Evolutionary conservation across 1,140 invertebrate species (phyloP).

Genomic region (Caenorhabditis inopinata): DNA sequence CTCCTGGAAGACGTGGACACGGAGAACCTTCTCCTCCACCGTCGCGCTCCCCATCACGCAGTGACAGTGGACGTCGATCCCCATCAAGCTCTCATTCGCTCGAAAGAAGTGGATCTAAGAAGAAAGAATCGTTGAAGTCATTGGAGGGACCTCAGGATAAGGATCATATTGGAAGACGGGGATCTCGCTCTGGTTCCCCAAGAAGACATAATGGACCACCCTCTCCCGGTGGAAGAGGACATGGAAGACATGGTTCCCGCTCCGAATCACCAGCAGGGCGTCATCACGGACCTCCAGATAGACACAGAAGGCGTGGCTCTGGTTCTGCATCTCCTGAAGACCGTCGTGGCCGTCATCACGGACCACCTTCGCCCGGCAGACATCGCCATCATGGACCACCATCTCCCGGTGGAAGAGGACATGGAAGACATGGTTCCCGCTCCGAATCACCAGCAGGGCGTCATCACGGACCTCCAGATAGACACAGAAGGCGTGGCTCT

Average conservation of each 20-base stretch:
- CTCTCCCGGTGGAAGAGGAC: background rate
- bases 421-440: conserved; percentile 11
- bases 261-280: background rate
- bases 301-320: background rate
- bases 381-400: background rate
- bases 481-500: too few species aligned
- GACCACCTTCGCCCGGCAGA: too few species aligned
- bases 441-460: background rate
- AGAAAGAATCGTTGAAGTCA: background rate
- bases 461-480: background rate
- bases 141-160: background rate
- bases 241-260: background rate
- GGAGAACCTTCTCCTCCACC: background rate
- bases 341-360: background rate
- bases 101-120: too few species aligned
- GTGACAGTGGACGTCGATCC: background rate
- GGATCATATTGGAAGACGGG: too few species aligned
- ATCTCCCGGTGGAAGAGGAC: background rate
- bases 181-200: background rate
- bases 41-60: background rate
- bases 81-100: background rate
- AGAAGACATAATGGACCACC: background rate
- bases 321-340: background rate
- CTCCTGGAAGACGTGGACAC: background rate
- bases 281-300: background rate